These are phyloP conservation scores for Isaurus tuberculatus DNA, from an alignment of 92 coral and sea anemone genomes.

Conservation along the genomic window DNA sequence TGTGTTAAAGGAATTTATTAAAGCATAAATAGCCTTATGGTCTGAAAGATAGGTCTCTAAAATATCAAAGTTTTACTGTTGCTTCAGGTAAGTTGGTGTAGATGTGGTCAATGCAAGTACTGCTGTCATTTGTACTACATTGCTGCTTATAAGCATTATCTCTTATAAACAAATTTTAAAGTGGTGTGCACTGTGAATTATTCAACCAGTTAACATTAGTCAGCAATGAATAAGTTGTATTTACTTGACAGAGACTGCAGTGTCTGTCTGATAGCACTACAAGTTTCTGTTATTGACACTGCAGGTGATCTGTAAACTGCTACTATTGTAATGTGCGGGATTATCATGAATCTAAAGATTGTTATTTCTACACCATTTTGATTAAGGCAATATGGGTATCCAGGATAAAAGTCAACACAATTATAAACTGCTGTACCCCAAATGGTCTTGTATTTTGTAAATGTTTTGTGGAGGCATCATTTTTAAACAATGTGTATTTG, in stretches of 20 bases:
- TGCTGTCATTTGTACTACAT: conserved; percentile 6
- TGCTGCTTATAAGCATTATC: conserved; percentile 23
- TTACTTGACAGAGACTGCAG: not conserved
- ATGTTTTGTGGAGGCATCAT: too few relatives aligned
- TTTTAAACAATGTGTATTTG: too few relatives aligned
- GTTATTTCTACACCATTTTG: too few relatives aligned
- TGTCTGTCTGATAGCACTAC: not conserved
- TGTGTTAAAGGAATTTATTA: not conserved
- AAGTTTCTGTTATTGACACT: too few relatives aligned
- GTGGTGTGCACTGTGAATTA: not conserved
- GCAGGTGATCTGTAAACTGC: too few relatives aligned
- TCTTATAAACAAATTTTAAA: conserved; percentile 16
- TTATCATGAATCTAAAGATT: too few relatives aligned
- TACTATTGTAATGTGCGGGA: too few relatives aligned
- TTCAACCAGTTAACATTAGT: conserved; percentile 20
- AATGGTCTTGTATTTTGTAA: too few relatives aligned
- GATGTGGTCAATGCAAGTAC: conserved; percentile 16
- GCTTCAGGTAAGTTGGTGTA: conserved; percentile 14
- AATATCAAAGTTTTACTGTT: not conserved
- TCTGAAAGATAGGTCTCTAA: not conserved
- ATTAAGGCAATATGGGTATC: too few relatives aligned
- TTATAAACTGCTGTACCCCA: too few relatives aligned
- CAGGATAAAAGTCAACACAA: too few relatives aligned
- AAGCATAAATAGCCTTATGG: conserved; percentile 7
- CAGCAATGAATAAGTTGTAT: conserved; percentile 13